These are phyloP conservation scores for Oscheius sp. DNA, from an alignment of 2,888 invertebrate genomes.

Conservation along the genomic window DNA sequence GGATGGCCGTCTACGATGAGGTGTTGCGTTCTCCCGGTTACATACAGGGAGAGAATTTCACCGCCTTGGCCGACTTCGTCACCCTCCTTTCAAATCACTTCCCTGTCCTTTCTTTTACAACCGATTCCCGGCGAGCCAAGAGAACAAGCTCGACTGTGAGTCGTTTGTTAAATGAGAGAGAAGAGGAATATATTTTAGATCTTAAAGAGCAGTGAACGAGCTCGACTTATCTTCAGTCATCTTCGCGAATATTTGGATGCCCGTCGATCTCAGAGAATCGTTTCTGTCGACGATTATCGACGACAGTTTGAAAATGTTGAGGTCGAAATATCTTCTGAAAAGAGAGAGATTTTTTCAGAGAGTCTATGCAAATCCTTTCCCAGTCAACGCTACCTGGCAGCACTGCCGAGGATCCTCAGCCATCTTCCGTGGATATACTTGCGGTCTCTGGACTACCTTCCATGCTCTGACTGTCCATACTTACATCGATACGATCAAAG, in stretches of 20 bases:
- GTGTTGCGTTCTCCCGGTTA: slow-evolving; percentile 52
- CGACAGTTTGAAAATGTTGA: slow-evolving; percentile 67
- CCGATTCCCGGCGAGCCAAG: slow-evolving; percentile 47
- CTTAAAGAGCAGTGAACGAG: slow-evolving; percentile 64
- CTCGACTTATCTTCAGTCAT: slow-evolving; percentile 65
- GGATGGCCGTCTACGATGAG: slow-evolving; percentile 65
- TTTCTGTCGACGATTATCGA: slow-evolving; percentile 60
- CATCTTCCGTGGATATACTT: slow-evolving; percentile 77
- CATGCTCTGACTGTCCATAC: slow-evolving; percentile 88
- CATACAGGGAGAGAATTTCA: slow-evolving; percentile 64
- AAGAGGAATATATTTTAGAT: slow-evolving; percentile 59
- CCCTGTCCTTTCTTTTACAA: slow-evolving; percentile 65
- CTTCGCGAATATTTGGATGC: slow-evolving; percentile 61
- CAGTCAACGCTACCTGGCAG: slow-evolving; percentile 67
- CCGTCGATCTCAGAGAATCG: slow-evolving; percentile 46
- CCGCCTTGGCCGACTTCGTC: slow-evolving; percentile 64
- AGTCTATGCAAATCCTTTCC: slow-evolving; percentile 66
- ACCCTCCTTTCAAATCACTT: slow-evolving; percentile 66
- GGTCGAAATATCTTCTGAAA: slow-evolving; percentile 31
- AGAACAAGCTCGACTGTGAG: slow-evolving; percentile 56
- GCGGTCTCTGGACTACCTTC: slow-evolving; percentile 94
- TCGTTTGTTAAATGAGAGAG: too few relatives aligned
- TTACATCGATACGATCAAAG: slow-evolving; percentile 71
- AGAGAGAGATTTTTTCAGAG: slow-evolving; percentile 40
- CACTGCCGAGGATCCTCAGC: slow-evolving; percentile 70